phyloP scores from a whole-genome alignment of 2,888 invertebrate species.

The Thera britannica region DNA sequence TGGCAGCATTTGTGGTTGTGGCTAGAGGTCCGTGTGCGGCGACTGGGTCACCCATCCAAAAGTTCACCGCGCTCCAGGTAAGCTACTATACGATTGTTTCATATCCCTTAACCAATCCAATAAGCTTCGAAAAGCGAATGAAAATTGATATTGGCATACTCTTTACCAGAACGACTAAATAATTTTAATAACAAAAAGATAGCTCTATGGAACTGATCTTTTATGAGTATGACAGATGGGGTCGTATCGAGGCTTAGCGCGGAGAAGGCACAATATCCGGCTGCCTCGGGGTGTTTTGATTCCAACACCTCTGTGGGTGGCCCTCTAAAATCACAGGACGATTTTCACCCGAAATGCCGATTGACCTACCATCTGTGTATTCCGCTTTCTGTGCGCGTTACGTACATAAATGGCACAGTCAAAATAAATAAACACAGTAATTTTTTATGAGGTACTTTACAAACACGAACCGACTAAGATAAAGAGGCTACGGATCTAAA shows the following conservation, averaged over 20 bases:
- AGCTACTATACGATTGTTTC: too few species aligned
- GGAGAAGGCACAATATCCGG: constrained; percentile 53
- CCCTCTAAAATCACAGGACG: constrained; percentile 9
- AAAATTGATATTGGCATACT: neutral
- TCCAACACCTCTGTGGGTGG: constrained; percentile 54
- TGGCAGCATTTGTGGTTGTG: too few species aligned
- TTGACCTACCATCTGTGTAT: constrained; percentile 22
- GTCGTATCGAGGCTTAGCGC: constrained; percentile 42
- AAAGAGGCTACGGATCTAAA: constrained; percentile 17
- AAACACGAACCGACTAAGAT: neutral
- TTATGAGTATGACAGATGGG: constrained; percentile 44
- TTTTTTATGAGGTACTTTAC: constrained; percentile 3
- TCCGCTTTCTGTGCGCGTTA: neutral
- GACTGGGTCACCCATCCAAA: too few species aligned
- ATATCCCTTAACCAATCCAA: too few species aligned
- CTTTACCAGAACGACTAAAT: neutral
- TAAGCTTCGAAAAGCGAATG: neutral
- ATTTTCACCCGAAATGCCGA: constrained; percentile 17
- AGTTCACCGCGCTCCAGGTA: too few species aligned
- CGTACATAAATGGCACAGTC: neutral
- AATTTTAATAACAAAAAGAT: constrained; percentile 3
- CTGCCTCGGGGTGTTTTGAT: constrained; percentile 55
- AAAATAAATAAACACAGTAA: neutral
- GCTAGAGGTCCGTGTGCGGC: too few species aligned
- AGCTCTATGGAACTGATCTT: constrained; percentile 1